A percentile compares a stretch with the other conserved stretches of the same genome.
phyloP scores from a whole-genome alignment of 2,797 vertebrate species.

The Urosaurus nigricauda region DNA sequence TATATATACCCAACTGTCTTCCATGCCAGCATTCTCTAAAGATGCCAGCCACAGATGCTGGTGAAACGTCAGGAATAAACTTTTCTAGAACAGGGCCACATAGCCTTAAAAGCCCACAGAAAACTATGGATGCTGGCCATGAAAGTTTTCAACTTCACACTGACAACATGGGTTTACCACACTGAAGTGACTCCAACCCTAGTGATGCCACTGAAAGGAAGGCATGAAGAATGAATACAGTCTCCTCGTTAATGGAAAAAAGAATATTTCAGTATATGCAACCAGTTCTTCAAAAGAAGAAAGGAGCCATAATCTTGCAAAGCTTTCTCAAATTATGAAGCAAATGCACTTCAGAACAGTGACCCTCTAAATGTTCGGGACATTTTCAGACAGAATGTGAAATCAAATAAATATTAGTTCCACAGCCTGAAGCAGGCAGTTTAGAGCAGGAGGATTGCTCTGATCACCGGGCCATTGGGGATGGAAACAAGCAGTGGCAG shows the following conservation, averaged over 20 bases:
- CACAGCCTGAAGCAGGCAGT: neutral
- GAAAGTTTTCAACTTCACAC: too few species aligned
- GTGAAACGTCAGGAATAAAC: too few species aligned
- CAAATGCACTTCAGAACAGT: neutral
- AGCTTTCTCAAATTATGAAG: neutral
- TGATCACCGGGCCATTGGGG: neutral
- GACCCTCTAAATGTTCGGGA: neutral
- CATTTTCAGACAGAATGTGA: neutral
- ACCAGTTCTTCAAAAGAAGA: neutral
- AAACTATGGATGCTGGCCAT: too few species aligned
- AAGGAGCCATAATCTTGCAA: neutral
- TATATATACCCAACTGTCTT: too few species aligned
- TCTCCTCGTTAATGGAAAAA: neutral
- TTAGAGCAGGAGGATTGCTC: neutral
- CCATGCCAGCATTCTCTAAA: too few species aligned
- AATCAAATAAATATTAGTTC: conserved; percentile 8
- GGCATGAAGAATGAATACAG: neutral
- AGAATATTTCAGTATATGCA: neutral
- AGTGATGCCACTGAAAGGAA: too few species aligned
- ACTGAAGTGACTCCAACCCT: too few species aligned
- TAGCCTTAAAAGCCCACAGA: too few species aligned
- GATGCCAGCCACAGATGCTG: too few species aligned
- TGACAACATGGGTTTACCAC: too few species aligned
- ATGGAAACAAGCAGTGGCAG: neutral
- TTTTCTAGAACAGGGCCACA: too few species aligned